Evolutionary conservation across 2,888 invertebrate genomes (phyloP), one percentile per base, ranked within the genome.

Genomic region (Elysia crispata): DNA sequence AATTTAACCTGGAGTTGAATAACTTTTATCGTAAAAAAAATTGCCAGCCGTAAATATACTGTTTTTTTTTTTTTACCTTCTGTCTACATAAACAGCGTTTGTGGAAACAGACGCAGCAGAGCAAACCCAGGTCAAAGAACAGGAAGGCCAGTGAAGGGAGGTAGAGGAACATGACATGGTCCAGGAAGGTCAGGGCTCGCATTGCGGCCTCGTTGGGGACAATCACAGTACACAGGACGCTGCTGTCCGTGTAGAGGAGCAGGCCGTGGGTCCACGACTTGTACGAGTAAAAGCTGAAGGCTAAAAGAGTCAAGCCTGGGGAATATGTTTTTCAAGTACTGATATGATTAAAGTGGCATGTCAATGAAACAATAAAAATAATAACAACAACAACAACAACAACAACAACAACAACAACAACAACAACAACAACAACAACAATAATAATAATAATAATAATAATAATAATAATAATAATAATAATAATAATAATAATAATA

Each of bases 211-310:
- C 83, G 31, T 84, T 87, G 74, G 86, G 86, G n/a, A 84, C 86
- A 74, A 87, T 79, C 20, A 86, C 84, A 0, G 84, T 87, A 76
- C 87, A 87, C 28, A 85, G 82, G 8, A 76, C 79, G 8, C 70
- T 62, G n/a, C 84, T 85, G 8, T 75, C 31, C 3, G 41, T 41
- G 18, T 85, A 80, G 1, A 69, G 78, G 15, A 85, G 69, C 18
- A 85, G 76, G 11, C 86, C 85, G 70, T 87, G 83, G 11, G 88
- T 88, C 87, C 87, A 87, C 1, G 87, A 87, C 77, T 87, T 87
- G 82, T 87, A 88, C 20, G 87, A 81, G 79, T 87, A 87, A 6
- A 86, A 80, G 8, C 87, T 87, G 76, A 87, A 86, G 20, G 85
- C 82, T 67, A 87, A 84, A 8, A 87, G 77, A 3, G 84, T 81